phyloP scores from a whole-genome alignment of 2,113 vertebrate species.

The Dicaeum eximium region DNA sequence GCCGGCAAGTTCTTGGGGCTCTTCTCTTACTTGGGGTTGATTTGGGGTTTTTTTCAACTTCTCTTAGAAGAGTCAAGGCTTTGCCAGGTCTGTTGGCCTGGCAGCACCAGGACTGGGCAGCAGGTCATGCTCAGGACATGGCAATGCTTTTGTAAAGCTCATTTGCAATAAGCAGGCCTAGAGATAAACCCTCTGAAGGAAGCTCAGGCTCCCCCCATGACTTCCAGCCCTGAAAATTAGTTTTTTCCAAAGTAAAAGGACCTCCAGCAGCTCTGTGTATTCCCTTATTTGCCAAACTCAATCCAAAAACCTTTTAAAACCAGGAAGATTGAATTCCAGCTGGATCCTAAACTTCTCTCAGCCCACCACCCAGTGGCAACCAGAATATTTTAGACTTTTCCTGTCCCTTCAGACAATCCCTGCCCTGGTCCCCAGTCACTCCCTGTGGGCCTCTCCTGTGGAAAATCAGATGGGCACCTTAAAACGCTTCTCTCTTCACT shows the following conservation, averaged over 20 bases:
- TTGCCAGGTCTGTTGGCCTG: background rate
- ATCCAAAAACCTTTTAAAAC: background rate
- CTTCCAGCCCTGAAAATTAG: background rate
- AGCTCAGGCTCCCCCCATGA: background rate
- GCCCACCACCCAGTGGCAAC: background rate
- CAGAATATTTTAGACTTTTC: background rate
- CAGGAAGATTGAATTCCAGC: background rate
- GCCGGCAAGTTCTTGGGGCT: background rate
- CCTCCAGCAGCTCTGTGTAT: background rate
- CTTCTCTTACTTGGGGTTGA: background rate
- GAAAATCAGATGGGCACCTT: background rate
- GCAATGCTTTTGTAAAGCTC: background rate
- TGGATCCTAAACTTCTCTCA: background rate
- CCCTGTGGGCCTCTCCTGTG: background rate
- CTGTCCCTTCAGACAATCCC: background rate
- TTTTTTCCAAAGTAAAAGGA: background rate
- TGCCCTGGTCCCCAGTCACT: background rate
- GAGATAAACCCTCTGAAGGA: background rate
- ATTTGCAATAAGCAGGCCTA: background rate
- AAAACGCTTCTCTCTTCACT: background rate
- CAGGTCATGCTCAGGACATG: background rate
- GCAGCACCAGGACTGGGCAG: background rate
- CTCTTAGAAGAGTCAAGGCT: background rate
- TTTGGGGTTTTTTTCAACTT: background rate
- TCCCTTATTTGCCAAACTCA: background rate